Conservation (phyloP, 2,888 invertebrate species). For the Osedax frankpressi region DNA sequence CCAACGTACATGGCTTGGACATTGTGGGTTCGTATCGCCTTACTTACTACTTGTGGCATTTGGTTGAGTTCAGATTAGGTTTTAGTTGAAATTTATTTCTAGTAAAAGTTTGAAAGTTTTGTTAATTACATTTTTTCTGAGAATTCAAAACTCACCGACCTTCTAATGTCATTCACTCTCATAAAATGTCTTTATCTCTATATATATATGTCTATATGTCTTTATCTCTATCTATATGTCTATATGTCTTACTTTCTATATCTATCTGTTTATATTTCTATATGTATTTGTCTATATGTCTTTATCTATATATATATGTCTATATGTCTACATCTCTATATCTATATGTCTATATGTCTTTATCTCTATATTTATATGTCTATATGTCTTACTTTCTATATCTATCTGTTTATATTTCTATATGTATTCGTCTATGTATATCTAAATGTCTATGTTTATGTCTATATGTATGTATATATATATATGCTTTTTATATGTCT, state of each 20-base stretch:
- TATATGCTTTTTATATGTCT: no score
- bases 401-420: neutral
- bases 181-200: neutral
- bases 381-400: neutral
- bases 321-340: neutral
- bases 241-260: neutral
- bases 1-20: conserved; percentile 41
- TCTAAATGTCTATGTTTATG: no score
- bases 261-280: neutral
- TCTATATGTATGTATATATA: no score
- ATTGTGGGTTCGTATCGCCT: conserved; percentile 33
- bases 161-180: no score
- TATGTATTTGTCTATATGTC: no score
- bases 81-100: no score
- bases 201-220: neutral
- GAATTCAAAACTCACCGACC: no score
- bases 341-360: neutral
- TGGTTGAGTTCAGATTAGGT: no score
- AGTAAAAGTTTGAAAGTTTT: no score
- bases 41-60: neutral
- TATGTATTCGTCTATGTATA: no score
- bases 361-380: neutral
- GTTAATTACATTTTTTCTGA: no score
- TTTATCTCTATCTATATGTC: neutral
- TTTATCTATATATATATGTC: neutral